Percentiles rank a stretch among this genome's conserved stretches.
phyloP scores from a whole-genome alignment of 2,888 invertebrate genomes.

The Caenorhabditis sp. region DNA sequence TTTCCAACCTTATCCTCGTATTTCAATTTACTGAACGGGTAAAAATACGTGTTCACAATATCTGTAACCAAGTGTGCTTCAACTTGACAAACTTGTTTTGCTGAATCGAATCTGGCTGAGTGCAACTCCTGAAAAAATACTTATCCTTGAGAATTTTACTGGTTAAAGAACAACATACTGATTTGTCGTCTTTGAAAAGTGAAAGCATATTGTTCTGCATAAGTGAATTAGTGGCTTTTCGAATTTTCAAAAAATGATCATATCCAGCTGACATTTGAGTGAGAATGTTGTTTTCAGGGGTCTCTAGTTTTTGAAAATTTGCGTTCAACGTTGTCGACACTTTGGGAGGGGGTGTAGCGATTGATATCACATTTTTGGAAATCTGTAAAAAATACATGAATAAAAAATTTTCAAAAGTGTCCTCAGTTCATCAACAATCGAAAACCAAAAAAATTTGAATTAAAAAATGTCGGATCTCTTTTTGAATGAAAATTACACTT shows the following conservation, averaged over 20 bases:
- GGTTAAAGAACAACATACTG: conserved; percentile 15
- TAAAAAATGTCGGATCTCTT: no score
- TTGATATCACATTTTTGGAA: no score
- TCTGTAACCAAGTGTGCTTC: conserved; percentile 64
- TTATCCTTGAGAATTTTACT: no score
- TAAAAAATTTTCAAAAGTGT: no score
- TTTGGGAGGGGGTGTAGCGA: neutral
- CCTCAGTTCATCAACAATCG: no score
- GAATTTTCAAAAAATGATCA: conserved; percentile 58
- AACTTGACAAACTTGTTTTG: conserved; percentile 64
- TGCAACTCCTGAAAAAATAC: conserved; percentile 29
- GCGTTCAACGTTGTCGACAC: neutral
- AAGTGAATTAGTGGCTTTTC: conserved; percentile 59
- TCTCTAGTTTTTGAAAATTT: conserved; percentile 16
- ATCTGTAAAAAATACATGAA: no score
- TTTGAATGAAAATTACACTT: no score
- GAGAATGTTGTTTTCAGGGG: conserved; percentile 5
- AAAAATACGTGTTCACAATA: conserved; percentile 64
- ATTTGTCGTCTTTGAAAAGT: conserved; percentile 11
- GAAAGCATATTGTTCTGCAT: conserved; percentile 49
- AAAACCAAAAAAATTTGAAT: no score
- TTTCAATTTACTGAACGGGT: conserved; percentile 57
- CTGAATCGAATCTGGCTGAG: conserved; percentile 56
- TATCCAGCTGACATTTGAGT: conserved; percentile 46
- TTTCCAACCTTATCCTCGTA: conserved; percentile 61